phyloP scores from a whole-genome alignment of 2,888 invertebrate genomes.

The Teinopalpus imperialis region DNA sequence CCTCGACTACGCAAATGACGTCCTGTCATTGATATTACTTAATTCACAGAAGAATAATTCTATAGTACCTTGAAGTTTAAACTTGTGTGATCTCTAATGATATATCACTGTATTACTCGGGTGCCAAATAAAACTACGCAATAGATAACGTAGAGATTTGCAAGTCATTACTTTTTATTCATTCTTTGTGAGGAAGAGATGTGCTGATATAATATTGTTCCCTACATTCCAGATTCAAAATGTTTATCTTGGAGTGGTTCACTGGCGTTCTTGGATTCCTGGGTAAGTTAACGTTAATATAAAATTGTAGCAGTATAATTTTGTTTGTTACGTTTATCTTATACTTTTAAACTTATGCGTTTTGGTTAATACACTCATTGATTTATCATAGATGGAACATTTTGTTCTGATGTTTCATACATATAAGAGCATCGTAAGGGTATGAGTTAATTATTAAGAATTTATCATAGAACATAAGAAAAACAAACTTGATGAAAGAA shows the following conservation, averaged over 20 bases:
- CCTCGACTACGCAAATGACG: constrained; percentile 67
- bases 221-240: constrained; percentile 75
- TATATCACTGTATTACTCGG: neutral
- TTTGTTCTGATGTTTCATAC: neutral
- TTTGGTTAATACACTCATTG: no score
- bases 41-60: constrained; percentile 51
- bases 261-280: constrained; percentile 96
- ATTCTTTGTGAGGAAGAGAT: constrained; percentile 56
- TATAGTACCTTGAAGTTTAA: constrained; percentile 13
- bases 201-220: constrained; percentile 42
- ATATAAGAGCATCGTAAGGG: no score
- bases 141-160: constrained; percentile 52
- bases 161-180: constrained; percentile 63
- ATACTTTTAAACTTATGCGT: no score
- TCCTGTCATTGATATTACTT: constrained; percentile 73
- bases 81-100: constrained; percentile 11
- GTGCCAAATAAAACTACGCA: constrained; percentile 45
- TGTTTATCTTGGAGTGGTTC: constrained; percentile 98
- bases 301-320: no score
- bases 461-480: no score
- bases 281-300: no score
- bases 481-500: no score
- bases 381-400: no score
- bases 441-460: no score
- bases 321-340: no score